These are phyloP conservation scores for Hypotaenidia philippensis DNA, from an alignment of 2,797 vertebrate species.

Conservation along the genomic window DNA sequence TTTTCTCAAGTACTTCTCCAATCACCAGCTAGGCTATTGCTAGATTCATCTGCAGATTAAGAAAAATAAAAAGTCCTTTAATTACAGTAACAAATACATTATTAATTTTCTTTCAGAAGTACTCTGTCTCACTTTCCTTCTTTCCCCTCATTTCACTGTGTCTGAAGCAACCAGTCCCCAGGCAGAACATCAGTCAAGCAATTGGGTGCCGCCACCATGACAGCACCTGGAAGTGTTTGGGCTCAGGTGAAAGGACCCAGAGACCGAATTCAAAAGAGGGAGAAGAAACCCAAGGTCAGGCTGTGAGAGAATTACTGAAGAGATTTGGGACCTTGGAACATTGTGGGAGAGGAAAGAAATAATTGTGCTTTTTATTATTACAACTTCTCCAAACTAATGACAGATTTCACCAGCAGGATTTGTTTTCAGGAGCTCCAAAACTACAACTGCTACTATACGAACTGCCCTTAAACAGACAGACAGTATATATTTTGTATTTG, in stretches of 20 bases:
- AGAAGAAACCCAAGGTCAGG: background rate
- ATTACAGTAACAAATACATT: background rate
- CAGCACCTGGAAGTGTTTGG: background rate
- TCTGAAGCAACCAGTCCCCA: background rate
- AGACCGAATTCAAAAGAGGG: background rate
- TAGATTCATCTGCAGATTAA: background rate
- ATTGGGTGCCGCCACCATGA: rapidly evolving
- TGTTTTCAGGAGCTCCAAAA: background rate
- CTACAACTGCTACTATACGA: background rate
- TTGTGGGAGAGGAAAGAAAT: background rate
- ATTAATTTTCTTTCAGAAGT: background rate
- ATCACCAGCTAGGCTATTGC: background rate
- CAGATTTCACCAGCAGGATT: background rate
- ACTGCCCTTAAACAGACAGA: background rate
- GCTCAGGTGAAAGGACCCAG: background rate
- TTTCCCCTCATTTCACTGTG: background rate
- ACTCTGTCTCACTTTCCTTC: background rate
- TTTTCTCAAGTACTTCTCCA: background rate
- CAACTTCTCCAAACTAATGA: slow-evolving; percentile 6
- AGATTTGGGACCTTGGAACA: background rate
- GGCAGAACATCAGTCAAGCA: background rate
- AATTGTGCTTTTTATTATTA: background rate
- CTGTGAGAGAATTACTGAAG: background rate
- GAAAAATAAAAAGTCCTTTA: background rate
- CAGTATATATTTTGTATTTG: background rate